These are phyloP conservation scores for Leptarthrus brevirostris DNA, from an alignment of 2,888 invertebrate genomes.

Conservation along the genomic window DNA sequence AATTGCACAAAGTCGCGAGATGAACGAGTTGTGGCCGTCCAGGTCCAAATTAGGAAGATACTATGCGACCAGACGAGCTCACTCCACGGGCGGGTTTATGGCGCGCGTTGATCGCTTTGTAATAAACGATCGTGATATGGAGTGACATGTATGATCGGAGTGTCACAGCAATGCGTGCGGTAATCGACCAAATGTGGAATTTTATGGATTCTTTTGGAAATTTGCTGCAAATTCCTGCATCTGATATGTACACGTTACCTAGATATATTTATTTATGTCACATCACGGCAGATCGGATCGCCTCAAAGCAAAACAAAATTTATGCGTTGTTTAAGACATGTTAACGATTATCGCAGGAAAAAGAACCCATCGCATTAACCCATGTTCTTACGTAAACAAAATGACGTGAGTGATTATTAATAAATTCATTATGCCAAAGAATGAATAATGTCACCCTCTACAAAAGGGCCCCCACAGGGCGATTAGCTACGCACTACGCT, in stretches of 20 bases:
- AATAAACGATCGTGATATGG: constrained; percentile 45
- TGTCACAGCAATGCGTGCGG: constrained; percentile 46
- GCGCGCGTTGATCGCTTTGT: constrained; percentile 41
- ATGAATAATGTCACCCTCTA: background rate
- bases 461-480: background rate
- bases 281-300: background rate
- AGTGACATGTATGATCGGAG: constrained; percentile 42
- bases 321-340: too few relatives aligned
- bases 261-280: constrained; percentile 44
- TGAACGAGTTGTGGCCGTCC: constrained; percentile 30
- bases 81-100: background rate
- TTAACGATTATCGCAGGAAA: too few relatives aligned
- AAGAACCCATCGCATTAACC: background rate
- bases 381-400: constrained; percentile 13
- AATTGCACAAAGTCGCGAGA: constrained; percentile 28
- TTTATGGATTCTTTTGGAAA: constrained; percentile 47
- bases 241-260: constrained; percentile 40
- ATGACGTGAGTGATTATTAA: background rate
- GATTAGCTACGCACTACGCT: constrained; percentile 28
- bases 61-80: constrained; percentile 25
- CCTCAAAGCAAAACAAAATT: background rate
- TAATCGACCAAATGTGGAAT: constrained; percentile 45
- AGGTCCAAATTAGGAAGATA: constrained; percentile 38
- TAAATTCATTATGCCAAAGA: background rate
- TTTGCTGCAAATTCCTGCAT: constrained; percentile 33